Base-by-base conservation (phyloP, 2,888 invertebrate species). In the Ophion obscuratus region DNA sequence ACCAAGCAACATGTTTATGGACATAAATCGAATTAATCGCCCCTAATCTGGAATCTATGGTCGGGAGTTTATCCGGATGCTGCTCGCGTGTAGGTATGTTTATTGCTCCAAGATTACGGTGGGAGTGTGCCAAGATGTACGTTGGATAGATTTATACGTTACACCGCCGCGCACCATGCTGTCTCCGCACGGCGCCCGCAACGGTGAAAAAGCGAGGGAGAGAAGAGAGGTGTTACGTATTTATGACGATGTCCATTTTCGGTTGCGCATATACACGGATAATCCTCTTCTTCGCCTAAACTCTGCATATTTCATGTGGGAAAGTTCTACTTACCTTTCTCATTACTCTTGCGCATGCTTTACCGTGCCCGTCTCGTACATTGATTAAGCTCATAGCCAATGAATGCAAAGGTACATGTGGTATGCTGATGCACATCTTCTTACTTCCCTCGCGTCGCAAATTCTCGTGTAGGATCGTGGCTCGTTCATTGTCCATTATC, bases 101-200 rank as follows among this genome's bases (percentile, higher is more conserved):
- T 68, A 59, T 59, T 59, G 67, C 59, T 67, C 10, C 27, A 57
- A 53, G n/a, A 27, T 36, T 66, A 40, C 40, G 36, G 61, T 64
- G 84, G 88, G 88, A 88, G 76, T 88, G 90, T 91, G 91, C 90
- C 91, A 88, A 86, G 88, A 84, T 87, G 71, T 79, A 77, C 82
- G 31, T 84, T 83, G 88, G 88, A 87, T 88, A 90, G 91, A 91
- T 91, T 91, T 91, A 91, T 88, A 89, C 89, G 40, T 36, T 62
- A 47, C 40, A 24, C 24, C 27, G 20, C 9, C 44, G 44, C 11
- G 44, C 59, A 27, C 47, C 61, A 27, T 57, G 47, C 68, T 66
- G 57, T 67, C 40, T 17, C 44, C 70, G 31, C 62, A 10, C 61
- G n/a, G 40, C 40, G 67, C 78, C 27, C 44, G 59, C 62, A 53